A percentile compares a stretch with the other conserved stretches of the same genome.
These are phyloP conservation scores for Adelognathus sp. DNA, from an alignment of 2,888 invertebrate genomes.

Conservation along the genomic window DNA sequence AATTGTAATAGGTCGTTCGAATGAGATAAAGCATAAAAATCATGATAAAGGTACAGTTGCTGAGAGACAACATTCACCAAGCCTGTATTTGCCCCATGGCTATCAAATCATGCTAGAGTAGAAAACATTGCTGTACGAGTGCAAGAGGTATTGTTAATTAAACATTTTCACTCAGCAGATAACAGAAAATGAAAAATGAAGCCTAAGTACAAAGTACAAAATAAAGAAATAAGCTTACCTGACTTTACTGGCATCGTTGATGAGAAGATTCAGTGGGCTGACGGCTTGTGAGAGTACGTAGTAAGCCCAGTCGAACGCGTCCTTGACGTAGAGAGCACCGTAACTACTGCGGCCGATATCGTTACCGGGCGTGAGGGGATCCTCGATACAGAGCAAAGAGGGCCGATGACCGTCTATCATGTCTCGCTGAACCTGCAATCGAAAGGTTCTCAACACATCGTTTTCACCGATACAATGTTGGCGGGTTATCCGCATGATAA, in stretches of 20 bases:
- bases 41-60: no score
- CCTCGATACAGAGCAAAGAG: slow-evolving; percentile 97
- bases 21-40: no score
- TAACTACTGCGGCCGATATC: slow-evolving; percentile 99
- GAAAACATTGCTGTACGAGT: no score
- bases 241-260: slow-evolving; percentile 82
- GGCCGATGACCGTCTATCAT: slow-evolving; percentile 97
- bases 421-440: slow-evolving; percentile 88
- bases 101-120: no score
- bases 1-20: no score
- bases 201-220: not conserved
- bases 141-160: no score
- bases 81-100: no score
- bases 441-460: not conserved
- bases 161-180: not conserved
- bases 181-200: not conserved
- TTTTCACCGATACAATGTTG: not conserved
- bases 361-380: slow-evolving; percentile 97
- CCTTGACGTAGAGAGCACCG: slow-evolving; percentile 93
- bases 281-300: slow-evolving; percentile 91
- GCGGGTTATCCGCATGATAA: not conserved
- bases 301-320: slow-evolving; percentile 98
- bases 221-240: slow-evolving; percentile 72
- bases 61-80: no score
- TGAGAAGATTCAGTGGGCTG: slow-evolving; percentile 81